These are phyloP conservation scores for Tetragonisca angustula DNA, from an alignment of 2,888 invertebrate genomes.

Conservation along the genomic window DNA sequence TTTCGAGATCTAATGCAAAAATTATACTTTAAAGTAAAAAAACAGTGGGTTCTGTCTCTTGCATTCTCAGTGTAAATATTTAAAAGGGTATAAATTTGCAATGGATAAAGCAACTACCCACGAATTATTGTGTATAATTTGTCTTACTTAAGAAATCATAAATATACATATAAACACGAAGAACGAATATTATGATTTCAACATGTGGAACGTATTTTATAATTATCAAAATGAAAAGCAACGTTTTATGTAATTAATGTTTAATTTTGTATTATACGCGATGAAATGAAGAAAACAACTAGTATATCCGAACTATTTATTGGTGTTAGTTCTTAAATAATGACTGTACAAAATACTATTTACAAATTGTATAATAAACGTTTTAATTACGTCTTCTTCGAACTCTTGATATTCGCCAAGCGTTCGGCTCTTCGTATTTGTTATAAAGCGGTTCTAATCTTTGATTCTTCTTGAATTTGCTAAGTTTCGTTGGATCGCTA, in stretches of 20 bases:
- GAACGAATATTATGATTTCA: not conserved
- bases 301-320: constrained; percentile 19
- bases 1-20: constrained; percentile 22
- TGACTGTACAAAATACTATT: constrained; percentile 60
- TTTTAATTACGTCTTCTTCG: constrained; percentile 93
- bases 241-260: not conserved
- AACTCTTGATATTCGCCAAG: constrained; percentile 98
- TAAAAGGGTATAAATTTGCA: constrained; percentile 21
- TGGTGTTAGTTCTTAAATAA: constrained; percentile 24
- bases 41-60: not conserved
- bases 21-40: constrained; percentile 4
- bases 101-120: constrained; percentile 1
- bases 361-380: constrained; percentile 53
- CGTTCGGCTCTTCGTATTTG: constrained; percentile 99
- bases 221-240: not conserved
- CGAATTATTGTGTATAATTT: constrained; percentile 26
- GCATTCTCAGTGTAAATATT: constrained; percentile 26
- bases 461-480: constrained; percentile 99
- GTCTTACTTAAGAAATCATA: constrained; percentile 8
- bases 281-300: constrained; percentile 3
- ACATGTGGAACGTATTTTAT: constrained; percentile 18
- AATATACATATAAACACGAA: constrained; percentile 6
- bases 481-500: constrained; percentile 98
- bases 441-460: constrained; percentile 98
- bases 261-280: constrained; percentile 26